Conservation (phyloP, 2,797 vertebrate species). For the Cryptoprocta ferox region DNA sequence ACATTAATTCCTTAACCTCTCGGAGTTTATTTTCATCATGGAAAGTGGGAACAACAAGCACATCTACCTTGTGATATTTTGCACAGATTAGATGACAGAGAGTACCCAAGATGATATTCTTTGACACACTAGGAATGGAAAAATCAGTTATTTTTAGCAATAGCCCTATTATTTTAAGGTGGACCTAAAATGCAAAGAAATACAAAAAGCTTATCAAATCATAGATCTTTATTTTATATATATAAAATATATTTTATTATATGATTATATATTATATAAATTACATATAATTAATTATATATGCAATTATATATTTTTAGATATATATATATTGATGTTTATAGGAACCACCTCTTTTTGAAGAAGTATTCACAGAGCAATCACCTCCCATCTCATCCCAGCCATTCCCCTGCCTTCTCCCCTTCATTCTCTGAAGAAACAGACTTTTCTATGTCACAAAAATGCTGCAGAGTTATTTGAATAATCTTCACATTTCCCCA, state of each 20-base stretch:
- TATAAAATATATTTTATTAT: neutral
- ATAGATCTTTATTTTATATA: neutral
- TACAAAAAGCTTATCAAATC: neutral
- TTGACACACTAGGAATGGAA: neutral
- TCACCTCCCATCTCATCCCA: neutral
- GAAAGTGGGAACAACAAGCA: neutral
- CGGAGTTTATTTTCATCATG: neutral
- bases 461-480: neutral
- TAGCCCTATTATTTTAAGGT: neutral
- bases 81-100: neutral
- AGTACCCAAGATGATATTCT: neutral
- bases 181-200: neutral
- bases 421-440: neutral
- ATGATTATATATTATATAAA: neutral
- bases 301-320: neutral
- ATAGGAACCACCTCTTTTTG: neutral
- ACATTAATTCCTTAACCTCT: neutral
- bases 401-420: neutral
- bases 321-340: neutral
- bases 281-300: neutral
- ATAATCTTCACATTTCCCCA: neutral
- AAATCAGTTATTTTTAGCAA: neutral
- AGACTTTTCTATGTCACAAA: neutral
- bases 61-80: neutral
- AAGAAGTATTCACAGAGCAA: neutral